Evolutionary conservation across 2,888 invertebrate genomes (phyloP).

Genomic region (Ariolimax columbianus): DNA sequence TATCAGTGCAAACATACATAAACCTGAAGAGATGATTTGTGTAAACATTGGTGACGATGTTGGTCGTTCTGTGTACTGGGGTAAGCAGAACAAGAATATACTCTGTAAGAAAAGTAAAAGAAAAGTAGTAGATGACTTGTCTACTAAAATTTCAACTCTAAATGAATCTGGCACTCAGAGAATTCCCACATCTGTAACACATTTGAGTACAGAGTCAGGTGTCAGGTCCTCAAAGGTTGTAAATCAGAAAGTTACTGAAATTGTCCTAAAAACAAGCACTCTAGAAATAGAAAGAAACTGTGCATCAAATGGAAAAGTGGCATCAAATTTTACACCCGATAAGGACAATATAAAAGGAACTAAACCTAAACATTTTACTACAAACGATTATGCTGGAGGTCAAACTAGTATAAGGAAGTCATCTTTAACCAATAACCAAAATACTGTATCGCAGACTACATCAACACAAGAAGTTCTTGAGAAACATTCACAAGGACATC

Average conservation of each 20-base stretch:
- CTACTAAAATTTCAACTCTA: not conserved
- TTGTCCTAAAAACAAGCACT: not conserved
- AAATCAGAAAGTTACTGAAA: not conserved
- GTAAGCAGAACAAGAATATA: not conserved
- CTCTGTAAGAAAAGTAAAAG: not conserved
- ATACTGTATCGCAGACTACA: not conserved
- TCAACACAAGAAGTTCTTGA: not conserved
- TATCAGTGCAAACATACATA: not conserved
- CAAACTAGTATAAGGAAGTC: not conserved
- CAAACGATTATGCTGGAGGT: too few relatives aligned
- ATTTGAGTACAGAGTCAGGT: not conserved
- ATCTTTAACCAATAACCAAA: not conserved
- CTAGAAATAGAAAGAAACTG: not conserved
- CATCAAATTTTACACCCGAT: too few relatives aligned
- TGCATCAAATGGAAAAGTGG: not conserved
- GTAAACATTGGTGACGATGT: conserved; percentile 5
- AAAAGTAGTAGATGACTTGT: not conserved
- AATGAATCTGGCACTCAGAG: not conserved
- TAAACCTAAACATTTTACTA: too few relatives aligned
- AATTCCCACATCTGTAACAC: not conserved
- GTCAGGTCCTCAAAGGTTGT: not conserved
- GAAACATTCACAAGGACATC: not conserved
- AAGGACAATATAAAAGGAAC: not conserved
- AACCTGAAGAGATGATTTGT: not conserved
- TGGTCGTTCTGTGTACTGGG: not conserved